phyloP scores from a whole-genome alignment of 1,140 invertebrate genomes.

The Mercenaria mercenaria region DNA sequence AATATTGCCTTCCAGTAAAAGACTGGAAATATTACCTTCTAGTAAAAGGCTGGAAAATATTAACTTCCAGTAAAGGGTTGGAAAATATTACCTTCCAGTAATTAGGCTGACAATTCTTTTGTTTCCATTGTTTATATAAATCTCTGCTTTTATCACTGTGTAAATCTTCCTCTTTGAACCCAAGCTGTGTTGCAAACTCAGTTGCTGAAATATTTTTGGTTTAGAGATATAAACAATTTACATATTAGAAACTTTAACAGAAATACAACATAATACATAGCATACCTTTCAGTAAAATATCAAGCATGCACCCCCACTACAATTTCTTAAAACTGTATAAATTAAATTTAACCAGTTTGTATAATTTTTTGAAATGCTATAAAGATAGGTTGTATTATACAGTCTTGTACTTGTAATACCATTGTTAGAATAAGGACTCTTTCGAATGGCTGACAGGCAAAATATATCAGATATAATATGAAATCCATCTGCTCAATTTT shows the following conservation, averaged over 20 bases:
- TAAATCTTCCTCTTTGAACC: slow-evolving; percentile 93
- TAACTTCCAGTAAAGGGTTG: no score
- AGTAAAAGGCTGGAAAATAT: no score
- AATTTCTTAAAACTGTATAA: background rate
- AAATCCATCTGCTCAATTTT: no score
- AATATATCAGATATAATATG: no score
- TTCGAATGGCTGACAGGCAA: no score
- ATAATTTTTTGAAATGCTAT: no score
- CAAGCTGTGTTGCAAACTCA: slow-evolving; percentile 94
- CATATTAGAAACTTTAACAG: background rate
- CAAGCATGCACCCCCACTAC: background rate
- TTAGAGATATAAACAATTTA: slow-evolving; percentile 4
- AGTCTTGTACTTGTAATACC: background rate
- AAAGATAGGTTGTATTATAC: no score
- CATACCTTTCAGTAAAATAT: background rate
- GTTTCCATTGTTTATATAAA: slow-evolving; percentile 93
- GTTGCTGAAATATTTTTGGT: slow-evolving; percentile 89
- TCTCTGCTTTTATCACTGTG: slow-evolving; percentile 90
- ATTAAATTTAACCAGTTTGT: no score
- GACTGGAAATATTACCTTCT: no score
- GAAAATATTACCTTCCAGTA: slow-evolving; percentile 92
- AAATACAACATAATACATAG: background rate
- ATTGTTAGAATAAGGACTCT: background rate
- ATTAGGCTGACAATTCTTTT: slow-evolving; percentile 97
- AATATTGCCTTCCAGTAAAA: no score